phyloP scores from a whole-genome alignment of 1,140 invertebrate species.

The Paraescarpia echinospica region DNA sequence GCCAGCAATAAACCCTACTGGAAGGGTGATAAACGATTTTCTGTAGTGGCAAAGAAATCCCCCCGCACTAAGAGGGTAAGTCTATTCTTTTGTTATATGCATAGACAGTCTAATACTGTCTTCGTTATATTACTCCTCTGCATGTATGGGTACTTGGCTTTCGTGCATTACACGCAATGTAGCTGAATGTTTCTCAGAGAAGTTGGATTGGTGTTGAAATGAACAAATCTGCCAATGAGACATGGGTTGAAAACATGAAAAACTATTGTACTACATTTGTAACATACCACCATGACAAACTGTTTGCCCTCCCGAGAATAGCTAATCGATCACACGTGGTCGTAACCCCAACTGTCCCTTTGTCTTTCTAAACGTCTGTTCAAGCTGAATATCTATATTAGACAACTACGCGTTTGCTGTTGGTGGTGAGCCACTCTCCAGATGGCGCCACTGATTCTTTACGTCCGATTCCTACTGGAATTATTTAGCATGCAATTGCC shows the following conservation, averaged over 20 bases:
- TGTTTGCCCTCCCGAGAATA: neutral
- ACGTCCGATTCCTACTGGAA: too few species aligned
- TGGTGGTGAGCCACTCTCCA: too few species aligned
- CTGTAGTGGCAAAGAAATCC: conserved; percentile 53
- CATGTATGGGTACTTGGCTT: neutral
- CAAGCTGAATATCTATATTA: neutral
- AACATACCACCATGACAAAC: neutral
- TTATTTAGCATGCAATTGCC: too few species aligned
- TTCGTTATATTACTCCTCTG: neutral
- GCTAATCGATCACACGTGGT: neutral
- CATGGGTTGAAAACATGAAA: too few species aligned
- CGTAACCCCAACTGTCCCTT: neutral
- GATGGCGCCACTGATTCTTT: too few species aligned
- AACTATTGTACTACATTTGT: too few species aligned
- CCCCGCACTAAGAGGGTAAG: conserved; percentile 47
- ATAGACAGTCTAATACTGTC: neutral
- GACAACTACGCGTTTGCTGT: too few species aligned
- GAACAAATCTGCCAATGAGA: neutral
- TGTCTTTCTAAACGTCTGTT: conserved; percentile 8
- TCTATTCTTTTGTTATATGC: neutral
- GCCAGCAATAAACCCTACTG: conserved; percentile 34
- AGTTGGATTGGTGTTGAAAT: neutral
- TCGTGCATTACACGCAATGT: neutral
- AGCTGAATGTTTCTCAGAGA: neutral
- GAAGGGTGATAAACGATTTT: conserved; percentile 38